Base-by-base conservation (phyloP, 2,888 invertebrate species). In the Brenthis hecate region DNA sequence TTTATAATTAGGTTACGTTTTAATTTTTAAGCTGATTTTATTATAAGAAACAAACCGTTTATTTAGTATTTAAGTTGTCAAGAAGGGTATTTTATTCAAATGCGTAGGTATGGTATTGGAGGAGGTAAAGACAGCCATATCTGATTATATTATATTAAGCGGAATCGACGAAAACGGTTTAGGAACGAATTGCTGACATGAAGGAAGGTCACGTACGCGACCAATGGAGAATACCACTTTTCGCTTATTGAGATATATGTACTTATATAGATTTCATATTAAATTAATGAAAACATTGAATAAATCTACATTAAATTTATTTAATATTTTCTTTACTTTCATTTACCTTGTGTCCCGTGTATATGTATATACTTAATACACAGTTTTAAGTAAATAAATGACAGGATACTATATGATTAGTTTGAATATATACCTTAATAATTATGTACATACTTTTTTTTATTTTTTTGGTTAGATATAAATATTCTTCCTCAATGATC, bases 151-250 rank as follows among this genome's bases (percentile, higher is more conserved):
- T 68, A 64, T 62, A 66, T 68, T 68, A 65, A 65, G 56, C 60
- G 32, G 57, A 62, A 71, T 68, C 60, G 67, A 68, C 66, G 68
- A 68, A 56, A 64, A 61, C 66, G 65, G 55, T 66, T 70, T 72
- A 65, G 75, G 76, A 77, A 69, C 66, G 64, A 71, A 78, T 76
- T 75, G 75, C 74, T 75, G 68, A 75, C 72, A 62, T 76, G 70
- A 74, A 72, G 76, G 78, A 82, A 83, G 83, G 86, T 88, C 90
- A 91, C 89, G 89, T 89, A 82, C 73, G 75, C 74, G 75, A 78
- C 81, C 83, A 82, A 86, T 87, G 85, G 84, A 78, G 78, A 80
- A 76, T 76, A 86, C 83, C 78, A 80, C 80, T 78, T 77, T 77
- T 74, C 61, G 81, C 79, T 82, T 62, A 62, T 62, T 23, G 13